Base-by-base conservation (phyloP, 2,113 vertebrate species). In the Sylvilagus bachmani region DNA sequence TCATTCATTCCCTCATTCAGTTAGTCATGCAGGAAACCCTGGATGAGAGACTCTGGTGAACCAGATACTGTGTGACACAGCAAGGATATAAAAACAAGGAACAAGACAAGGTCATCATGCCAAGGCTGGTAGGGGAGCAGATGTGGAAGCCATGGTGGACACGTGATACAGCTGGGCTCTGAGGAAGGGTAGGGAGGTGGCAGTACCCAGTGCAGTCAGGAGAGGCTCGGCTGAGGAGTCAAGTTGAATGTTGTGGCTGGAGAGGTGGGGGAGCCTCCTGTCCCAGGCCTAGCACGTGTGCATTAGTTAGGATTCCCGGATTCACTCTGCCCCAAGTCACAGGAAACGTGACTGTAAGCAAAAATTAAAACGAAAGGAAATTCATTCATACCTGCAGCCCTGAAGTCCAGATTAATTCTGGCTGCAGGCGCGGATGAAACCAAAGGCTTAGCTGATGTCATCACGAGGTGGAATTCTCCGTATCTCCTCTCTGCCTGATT, bases 1-100 rank as follows among this genome's bases (percentile, higher is more conserved):
- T 96, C 74, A 90, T 81, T 94, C 29, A 17, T 93, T 90, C 74
- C 79, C 73, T 96, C 49, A 64, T n/a, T 73, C n/a, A 38, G 24
- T 96, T 74, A 90, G 9, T 84, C 80, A 87, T 53, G 89, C 4
- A 53, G 51, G 64, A 89, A 62, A 70, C n/a, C 61, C 77, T 92
- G 87, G 51, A 19, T 79, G 74, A 70, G 31, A 79, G 58, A 53
- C 66, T 80, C 71, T 83, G 73, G 17, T 4, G 9, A 51, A 62
- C 62, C 31, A 77, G 51, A 29, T 25, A 14, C 5, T 33, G 24
- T 33, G 7, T 84, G 53, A 92, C 61, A 64, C n/a, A 7, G 55
- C 29, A 31, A 51, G 3, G 38, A 31, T 29, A 8, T 12, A n/a
- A 86, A 61, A 77, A 1, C 31, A 44, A 44, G 8, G 44, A 53